These are phyloP conservation scores for Noctua janthina DNA, from an alignment of 2,888 invertebrate species.

Conservation along the genomic window DNA sequence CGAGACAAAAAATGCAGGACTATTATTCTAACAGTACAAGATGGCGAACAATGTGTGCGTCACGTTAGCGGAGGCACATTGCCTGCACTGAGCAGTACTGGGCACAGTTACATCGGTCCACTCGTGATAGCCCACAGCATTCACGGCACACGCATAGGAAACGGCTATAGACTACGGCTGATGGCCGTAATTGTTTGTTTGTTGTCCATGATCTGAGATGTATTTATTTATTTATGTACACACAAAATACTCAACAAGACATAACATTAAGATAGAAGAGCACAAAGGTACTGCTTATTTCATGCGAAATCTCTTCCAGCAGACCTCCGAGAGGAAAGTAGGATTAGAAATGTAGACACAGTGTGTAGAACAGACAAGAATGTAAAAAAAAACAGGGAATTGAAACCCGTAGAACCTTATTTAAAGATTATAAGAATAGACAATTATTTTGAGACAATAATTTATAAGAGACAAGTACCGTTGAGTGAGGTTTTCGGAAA, in stretches of 20 bases:
- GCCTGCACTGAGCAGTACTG: conserved; percentile 25
- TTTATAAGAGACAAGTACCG: not conserved
- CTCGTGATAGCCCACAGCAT: conserved; percentile 83
- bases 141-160: conserved; percentile 72
- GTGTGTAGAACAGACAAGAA: too few species aligned
- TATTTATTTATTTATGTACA: too few species aligned
- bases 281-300: too few species aligned
- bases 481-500: not conserved
- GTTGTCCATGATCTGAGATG: conserved; percentile 59
- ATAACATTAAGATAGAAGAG: too few species aligned
- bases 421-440: not conserved
- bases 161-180: conserved; percentile 39
- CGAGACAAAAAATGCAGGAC: conserved; percentile 30
- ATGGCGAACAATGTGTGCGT: conserved; percentile 42
- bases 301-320: too few species aligned
- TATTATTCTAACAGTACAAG: conserved; percentile 40
- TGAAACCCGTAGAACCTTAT: not conserved
- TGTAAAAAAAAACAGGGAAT: not conserved
- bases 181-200: conserved; percentile 63
- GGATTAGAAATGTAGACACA: too few species aligned
- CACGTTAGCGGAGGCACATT: conserved; percentile 47
- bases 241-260: too few species aligned
- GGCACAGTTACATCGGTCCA: conserved; percentile 56
- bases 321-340: too few species aligned
- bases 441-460: too few species aligned